Evolutionary conservation across 2,888 invertebrate genomes (phyloP).

Genomic region (Heliconius aoede): DNA sequence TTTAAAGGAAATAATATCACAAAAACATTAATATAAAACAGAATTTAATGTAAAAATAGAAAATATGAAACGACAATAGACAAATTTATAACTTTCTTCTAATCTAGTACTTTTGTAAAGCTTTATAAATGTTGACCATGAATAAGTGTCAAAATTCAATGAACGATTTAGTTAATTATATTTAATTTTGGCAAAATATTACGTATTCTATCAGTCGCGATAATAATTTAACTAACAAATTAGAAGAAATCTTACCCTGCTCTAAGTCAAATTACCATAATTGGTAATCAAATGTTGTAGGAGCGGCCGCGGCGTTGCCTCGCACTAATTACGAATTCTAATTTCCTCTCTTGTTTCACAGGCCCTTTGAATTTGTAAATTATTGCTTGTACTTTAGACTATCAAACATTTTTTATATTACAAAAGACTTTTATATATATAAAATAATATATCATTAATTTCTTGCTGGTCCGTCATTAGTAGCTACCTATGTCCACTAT

Average conservation of each 20-base stretch:
- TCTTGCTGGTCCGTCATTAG: not conserved
- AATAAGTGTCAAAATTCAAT: conserved; percentile 29
- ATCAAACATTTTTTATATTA: conserved; percentile 67
- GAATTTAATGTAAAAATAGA: not conserved
- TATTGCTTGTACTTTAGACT: conserved; percentile 71
- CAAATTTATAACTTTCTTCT: not conserved
- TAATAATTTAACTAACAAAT: conserved; percentile 82
- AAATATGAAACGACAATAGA: not conserved
- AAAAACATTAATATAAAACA: not conserved
- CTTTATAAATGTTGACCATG: not conserved
- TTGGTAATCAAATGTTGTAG: conserved; percentile 83
- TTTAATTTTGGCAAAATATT: conserved; percentile 51
- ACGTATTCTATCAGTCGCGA: conserved; percentile 63
- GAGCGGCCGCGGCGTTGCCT: conserved; percentile 72
- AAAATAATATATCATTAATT: too few relatives aligned
- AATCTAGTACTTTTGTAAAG: not conserved
- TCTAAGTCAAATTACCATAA: conserved; percentile 83
- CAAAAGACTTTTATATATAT: conserved; percentile 6
- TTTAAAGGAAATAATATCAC: too few relatives aligned
- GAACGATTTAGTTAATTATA: conserved; percentile 42
- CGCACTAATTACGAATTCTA: conserved; percentile 82
- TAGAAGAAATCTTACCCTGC: conserved; percentile 81
- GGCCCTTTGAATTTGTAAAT: conserved; percentile 82
- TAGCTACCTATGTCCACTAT: not conserved
- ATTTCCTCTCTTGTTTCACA: conserved; percentile 81